Conservation (phyloP, 2,888 invertebrate species). For the Gandaritis pyraliata region DNA sequence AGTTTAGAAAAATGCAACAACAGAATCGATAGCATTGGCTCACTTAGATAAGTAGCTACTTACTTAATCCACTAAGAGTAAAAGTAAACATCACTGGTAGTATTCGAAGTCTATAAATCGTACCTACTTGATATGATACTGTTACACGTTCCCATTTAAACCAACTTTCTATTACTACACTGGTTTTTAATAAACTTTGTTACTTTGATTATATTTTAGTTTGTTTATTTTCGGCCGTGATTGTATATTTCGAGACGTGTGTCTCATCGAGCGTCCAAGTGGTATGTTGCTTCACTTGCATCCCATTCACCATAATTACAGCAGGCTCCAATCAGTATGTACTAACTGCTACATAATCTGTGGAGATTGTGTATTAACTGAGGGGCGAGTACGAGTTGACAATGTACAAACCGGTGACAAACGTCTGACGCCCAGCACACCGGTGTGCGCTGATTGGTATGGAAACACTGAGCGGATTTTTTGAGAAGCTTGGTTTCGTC, state of each 20-base stretch:
- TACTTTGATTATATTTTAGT: background rate
- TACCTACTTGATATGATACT: too few relatives aligned
- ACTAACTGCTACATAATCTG: slow-evolving; percentile 14
- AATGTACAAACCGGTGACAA: too few relatives aligned
- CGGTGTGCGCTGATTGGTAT: too few relatives aligned
- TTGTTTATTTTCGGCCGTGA: background rate
- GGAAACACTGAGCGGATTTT: too few relatives aligned
- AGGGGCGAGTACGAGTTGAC: too few relatives aligned
- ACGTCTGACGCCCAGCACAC: too few relatives aligned
- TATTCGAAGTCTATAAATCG: too few relatives aligned
- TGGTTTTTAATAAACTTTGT: too few relatives aligned
- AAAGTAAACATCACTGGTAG: slow-evolving; percentile 5
- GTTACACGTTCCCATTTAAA: background rate
- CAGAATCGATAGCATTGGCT: too few relatives aligned
- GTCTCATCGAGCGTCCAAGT: slow-evolving; percentile 9
- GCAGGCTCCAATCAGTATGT: slow-evolving; percentile 13
- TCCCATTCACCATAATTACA: slow-evolving; percentile 34
- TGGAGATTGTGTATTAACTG: slow-evolving; percentile 3
- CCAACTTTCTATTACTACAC: too few relatives aligned
- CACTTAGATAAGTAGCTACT: slow-evolving; percentile 9
- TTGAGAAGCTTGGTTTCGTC: too few relatives aligned
- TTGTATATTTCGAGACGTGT: slow-evolving; percentile 13
- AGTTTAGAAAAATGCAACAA: too few relatives aligned
- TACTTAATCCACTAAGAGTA: slow-evolving; percentile 6
- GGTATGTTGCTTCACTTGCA: slow-evolving; percentile 17